Evolutionary conservation across 2,113 vertebrate species (phyloP).

Genomic region (Trinectes maculatus): DNA sequence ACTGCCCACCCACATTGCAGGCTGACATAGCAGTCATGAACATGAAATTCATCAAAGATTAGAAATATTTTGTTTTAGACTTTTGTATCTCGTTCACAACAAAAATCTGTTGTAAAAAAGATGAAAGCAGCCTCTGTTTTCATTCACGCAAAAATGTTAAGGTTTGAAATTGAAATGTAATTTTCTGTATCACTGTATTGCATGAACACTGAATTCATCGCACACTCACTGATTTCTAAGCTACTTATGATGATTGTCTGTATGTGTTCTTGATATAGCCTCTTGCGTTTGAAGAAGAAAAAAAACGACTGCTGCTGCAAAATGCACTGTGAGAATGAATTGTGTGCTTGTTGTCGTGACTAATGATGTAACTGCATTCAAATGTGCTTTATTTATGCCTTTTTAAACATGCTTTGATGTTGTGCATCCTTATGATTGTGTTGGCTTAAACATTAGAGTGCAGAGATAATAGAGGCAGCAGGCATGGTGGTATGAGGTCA

Average conservation of each 20-base stretch:
- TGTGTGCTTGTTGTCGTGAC: slow-evolving; percentile 17
- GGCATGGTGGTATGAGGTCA: background rate
- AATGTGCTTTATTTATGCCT: slow-evolving; percentile 34
- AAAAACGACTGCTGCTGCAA: slow-evolving; percentile 44
- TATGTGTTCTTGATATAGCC: slow-evolving; percentile 30
- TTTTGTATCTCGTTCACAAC: no score
- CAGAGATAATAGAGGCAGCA: background rate
- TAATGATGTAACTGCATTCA: slow-evolving; percentile 27
- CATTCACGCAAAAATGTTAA: background rate
- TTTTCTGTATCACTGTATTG: slow-evolving; percentile 3
- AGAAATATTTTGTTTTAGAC: no score
- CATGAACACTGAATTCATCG: slow-evolving; percentile 17
- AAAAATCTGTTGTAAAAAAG: background rate
- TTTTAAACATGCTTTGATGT: slow-evolving; percentile 15
- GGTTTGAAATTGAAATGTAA: background rate
- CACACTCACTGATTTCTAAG: slow-evolving; percentile 37
- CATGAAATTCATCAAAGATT: no score
- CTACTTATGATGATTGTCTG: slow-evolving; percentile 27
- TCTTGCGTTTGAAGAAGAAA: slow-evolving; percentile 14
- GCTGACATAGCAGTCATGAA: no score
- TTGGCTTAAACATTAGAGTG: background rate
- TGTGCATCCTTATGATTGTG: slow-evolving; percentile 6
- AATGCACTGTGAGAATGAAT: slow-evolving; percentile 42
- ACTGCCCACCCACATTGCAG: no score
- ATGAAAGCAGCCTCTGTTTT: background rate